These are phyloP conservation scores for Cyanoramphus novaezelandiae DNA, from an alignment of 2,113 vertebrate species.

Conservation along the genomic window DNA sequence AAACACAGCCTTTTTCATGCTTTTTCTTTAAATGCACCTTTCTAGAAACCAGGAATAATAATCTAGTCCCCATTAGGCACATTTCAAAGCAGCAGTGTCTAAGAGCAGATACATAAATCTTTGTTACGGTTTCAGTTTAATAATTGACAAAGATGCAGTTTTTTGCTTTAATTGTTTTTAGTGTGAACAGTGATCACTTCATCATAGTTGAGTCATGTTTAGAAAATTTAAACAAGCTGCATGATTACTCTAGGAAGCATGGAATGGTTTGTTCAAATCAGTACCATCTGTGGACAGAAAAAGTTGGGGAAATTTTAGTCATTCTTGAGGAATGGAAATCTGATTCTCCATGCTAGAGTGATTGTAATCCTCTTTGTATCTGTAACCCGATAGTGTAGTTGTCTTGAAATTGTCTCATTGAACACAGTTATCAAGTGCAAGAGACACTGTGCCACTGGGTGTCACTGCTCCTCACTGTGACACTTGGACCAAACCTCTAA, in stretches of 20 bases:
- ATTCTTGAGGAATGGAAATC: slow-evolving; percentile 81
- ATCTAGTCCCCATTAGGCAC: background rate
- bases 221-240: slow-evolving; percentile 77
- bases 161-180: slow-evolving; percentile 39
- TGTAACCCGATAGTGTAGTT: slow-evolving; percentile 78
- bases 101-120: background rate
- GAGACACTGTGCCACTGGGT: slow-evolving; percentile 57
- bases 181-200: slow-evolving; percentile 69
- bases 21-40: background rate
- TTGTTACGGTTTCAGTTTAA: background rate
- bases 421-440: slow-evolving; percentile 55
- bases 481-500: background rate
- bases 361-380: slow-evolving; percentile 80
- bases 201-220: slow-evolving; percentile 77
- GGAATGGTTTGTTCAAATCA: slow-evolving; percentile 78
- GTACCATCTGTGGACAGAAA: slow-evolving; percentile 78
- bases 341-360: slow-evolving; percentile 79
- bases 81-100: background rate
- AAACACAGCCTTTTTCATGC: background rate
- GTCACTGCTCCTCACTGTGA: slow-evolving; percentile 58
- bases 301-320: slow-evolving; percentile 73
- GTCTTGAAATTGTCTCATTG: slow-evolving; percentile 70
- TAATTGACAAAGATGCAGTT: slow-evolving; percentile 54
- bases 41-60: background rate
- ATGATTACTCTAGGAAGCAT: slow-evolving; percentile 73